Evolutionary conservation across 2,113 vertebrate species (phyloP), one percentile per base, ranked within the genome.

Genomic region (Nothocercus julius): DNA sequence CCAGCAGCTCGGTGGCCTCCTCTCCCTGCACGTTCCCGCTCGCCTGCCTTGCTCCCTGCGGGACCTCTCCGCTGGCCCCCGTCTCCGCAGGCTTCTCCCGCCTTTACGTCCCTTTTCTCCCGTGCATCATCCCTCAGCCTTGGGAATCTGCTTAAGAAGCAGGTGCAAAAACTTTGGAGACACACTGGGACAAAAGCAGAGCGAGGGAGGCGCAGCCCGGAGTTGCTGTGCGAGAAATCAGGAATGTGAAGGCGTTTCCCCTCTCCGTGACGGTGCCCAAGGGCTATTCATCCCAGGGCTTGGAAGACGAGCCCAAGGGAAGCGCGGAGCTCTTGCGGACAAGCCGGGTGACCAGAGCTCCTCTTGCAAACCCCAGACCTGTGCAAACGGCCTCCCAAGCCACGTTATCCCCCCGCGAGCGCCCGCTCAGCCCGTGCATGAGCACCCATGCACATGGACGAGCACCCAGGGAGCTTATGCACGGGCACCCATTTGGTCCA

Each of bases 41-140:
- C 94, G 91, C 96, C 94, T 74, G 45, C n/a, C 36, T 5, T 84
- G 91, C 82, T 94, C 92, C 7, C 44, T 7, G 17, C 44, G 17
- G 44, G 44, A 18, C 44, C 44, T 45, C 92, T 94, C 15, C 14
- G 25, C 27, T 56, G 53, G 27, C 27, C 53, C 28, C 53, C 15
- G 34, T 13, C 47, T 13, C 47, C 49, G 3, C 8, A 28, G 16
- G 18, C 36, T 38, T 72, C 47, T 72, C 49, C 27, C 7, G 17
- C 69, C 47, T 38, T 53, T 32, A 14, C 34, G 47, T 53, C 69
- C 19, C 15, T 72, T 53, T 72, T 47, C 34, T 72, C 27, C 45
- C 34, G 20, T 47, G 4, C 47, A 36, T 53, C 47, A 27, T 28
- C 34, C 47, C 11, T 34, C 68, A 18, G 66, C 42, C 44, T 24